Conservation (phyloP, 2,797 vertebrate genomes). For the Pristis pectinata region DNA sequence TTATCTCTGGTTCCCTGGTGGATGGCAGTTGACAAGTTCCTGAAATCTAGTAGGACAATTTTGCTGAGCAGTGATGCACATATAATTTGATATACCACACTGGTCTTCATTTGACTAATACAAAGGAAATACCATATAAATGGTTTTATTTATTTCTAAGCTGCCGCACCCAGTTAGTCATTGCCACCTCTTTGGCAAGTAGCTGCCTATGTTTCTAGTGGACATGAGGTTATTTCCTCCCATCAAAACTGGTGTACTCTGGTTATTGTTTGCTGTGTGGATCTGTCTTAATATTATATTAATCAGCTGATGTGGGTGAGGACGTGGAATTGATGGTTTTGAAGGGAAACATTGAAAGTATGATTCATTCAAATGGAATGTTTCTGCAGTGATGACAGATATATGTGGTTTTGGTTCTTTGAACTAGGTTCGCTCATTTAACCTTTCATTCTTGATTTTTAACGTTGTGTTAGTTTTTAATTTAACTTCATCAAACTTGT, state of each 20-base stretch:
- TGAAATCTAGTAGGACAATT: neutral
- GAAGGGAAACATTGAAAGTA: conserved; percentile 2
- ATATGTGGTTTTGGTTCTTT: neutral
- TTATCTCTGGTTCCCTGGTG: neutral
- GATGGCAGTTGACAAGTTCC: neutral
- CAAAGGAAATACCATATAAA: neutral
- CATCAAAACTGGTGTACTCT: neutral
- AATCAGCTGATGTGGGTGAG: conserved; percentile 26
- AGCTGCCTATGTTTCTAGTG: neutral
- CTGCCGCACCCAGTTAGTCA: neutral
- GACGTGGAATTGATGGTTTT: neutral
- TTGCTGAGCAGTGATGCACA: neutral
- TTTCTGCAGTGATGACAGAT: conserved; percentile 24
- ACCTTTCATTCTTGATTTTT: conserved; percentile 11
- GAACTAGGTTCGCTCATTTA: neutral
- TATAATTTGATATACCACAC: neutral
- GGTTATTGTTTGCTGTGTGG: neutral
- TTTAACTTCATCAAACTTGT: neutral
- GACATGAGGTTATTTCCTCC: neutral
- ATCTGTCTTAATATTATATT: neutral
- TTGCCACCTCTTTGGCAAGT: neutral
- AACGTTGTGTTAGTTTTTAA: neutral
- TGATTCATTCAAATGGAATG: conserved; percentile 25
- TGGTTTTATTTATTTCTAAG: neutral
- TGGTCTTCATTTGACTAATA: neutral